These are phyloP conservation scores for Dryas iulia DNA, from an alignment of 1,140 invertebrate species.

Conservation along the genomic window DNA sequence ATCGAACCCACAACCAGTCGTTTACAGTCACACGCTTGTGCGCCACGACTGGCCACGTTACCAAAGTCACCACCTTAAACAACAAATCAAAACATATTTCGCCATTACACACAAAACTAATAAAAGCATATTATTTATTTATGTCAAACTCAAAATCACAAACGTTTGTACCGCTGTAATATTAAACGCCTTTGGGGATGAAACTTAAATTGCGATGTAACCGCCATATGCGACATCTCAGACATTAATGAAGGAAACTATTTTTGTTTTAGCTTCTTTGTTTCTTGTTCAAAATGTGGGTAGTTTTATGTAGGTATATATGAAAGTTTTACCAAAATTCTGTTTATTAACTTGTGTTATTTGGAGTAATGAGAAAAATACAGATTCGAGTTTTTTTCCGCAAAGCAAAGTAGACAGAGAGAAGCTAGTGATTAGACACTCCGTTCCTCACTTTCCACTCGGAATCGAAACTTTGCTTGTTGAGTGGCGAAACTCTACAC, in stretches of 20 bases:
- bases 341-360: no score
- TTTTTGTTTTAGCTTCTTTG: slow-evolving; percentile 1
- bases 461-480: no score
- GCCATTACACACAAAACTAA: background rate
- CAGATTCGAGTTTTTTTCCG: no score
- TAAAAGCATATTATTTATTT: background rate
- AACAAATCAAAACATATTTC: background rate
- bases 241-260: slow-evolving; percentile 31
- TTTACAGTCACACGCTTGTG: no score
- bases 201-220: slow-evolving; percentile 54
- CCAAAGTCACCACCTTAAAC: no score
- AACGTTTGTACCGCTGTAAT: background rate
- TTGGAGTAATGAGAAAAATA: no score
- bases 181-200: slow-evolving; percentile 19
- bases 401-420: no score
- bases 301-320: background rate
- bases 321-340: background rate
- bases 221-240: slow-evolving; percentile 26
- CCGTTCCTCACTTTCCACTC: no score
- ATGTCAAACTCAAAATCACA: background rate
- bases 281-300: background rate
- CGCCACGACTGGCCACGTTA: no score
- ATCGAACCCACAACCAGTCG: no score
- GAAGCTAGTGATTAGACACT: no score
- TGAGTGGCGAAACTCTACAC: no score